Conservation (phyloP, 2,797 vertebrate genomes). For the Thripadectes ignobilis region DNA sequence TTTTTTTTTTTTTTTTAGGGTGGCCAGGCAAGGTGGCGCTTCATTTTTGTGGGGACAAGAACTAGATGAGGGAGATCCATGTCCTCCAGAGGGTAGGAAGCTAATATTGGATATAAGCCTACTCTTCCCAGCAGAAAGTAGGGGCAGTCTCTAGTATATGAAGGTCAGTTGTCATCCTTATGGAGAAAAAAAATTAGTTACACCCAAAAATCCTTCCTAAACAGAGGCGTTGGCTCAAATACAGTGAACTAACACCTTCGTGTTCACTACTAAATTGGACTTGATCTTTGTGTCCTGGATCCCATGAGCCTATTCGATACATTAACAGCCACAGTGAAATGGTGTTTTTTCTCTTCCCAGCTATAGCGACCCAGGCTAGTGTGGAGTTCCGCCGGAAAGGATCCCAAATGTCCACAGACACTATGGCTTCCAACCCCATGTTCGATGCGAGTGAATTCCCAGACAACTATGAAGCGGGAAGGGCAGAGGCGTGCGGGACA, state of each 20-base stretch:
- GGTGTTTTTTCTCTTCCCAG: conserved; percentile 79
- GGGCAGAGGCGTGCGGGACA: conserved; percentile 92
- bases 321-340: conserved; percentile 60
- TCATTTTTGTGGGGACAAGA: not conserved
- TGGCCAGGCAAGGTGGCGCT: not conserved
- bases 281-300: conserved; percentile 86
- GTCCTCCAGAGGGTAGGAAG: not conserved
- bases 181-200: conserved; percentile 42
- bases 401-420: conserved; percentile 94
- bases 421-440: conserved; percentile 91
- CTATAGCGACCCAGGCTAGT: conserved; percentile 90
- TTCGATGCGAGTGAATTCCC: conserved; percentile 93
- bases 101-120: not conserved
- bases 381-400: conserved; percentile 92
- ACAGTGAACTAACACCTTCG: conserved; percentile 66
- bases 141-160: not conserved
- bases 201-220: conserved; percentile 61
- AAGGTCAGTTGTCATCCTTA: conserved; percentile 1
- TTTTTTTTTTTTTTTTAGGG: not conserved
- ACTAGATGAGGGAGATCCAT: not conserved
- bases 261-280: conserved; percentile 76
- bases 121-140: not conserved
- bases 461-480: conserved; percentile 94
- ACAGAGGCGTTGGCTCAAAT: conserved; percentile 70
- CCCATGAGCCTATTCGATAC: conserved; percentile 80